Evolutionary conservation across 1,140 invertebrate species (phyloP), one percentile per base, ranked within the genome.

Genomic region (Drosophila ercepeae): DNA sequence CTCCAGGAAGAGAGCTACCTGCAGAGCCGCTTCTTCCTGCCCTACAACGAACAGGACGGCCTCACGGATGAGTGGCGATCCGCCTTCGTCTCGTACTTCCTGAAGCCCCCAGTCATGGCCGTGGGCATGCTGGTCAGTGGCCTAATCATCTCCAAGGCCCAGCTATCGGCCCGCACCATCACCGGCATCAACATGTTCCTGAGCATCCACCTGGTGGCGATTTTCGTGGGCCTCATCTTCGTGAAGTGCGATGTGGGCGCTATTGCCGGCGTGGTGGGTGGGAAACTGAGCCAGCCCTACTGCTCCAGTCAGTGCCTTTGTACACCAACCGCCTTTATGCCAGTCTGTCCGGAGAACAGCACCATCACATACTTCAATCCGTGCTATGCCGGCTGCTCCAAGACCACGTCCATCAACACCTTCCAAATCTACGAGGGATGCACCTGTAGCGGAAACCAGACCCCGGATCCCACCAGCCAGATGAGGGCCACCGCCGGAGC

Each of bases 371-470:
- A 93, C 89, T 95, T 94, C 75, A 95, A 93, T 7, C 93, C 95
- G 6, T 96, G 95, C 86, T 94, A 94, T 67, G 95, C 95, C 25
- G 95, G 95, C 11, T 96, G 95, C 79, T 88, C 82, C 2, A 46
- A 58, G 0, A 64, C 90, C 6, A 74, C 91, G 8, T 61, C 89
- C 6, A 86, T 92, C 18, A 91, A 92, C 54, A 90, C 88, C 39
- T 75, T 92, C 39, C 71, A 92, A 91, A 70, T 92, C 2, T 95
- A 92, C 76, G 89, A 83, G 39, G 92, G 91, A 21, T 94, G 94
- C 78, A 88, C 68, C n/a, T 94, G 94, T 77, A 89, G 91, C 7
- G 45, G 78, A 8, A 76, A 91, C 16, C 78, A 86, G 49, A 55
- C 55, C 1, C 16, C 63, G 13, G 61, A 88, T 9, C 25, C 53